Evolutionary conservation across 2,113 vertebrate species (phyloP).

Genomic region (Grammomys surdaster): DNA sequence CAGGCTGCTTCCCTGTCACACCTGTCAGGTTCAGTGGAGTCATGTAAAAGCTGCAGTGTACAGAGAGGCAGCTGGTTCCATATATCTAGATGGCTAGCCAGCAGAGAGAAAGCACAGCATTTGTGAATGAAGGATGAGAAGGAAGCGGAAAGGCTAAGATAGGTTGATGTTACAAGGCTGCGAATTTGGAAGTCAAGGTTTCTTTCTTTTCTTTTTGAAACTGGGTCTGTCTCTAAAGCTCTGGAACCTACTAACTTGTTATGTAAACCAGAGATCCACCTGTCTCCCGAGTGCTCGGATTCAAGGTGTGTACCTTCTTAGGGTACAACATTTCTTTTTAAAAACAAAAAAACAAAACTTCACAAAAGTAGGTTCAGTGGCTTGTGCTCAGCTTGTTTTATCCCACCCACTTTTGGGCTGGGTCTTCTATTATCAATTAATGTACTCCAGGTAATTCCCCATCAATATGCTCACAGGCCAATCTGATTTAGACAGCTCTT

Average conservation of each 20-base stretch:
- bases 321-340: not conserved
- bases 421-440: not conserved
- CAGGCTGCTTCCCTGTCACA: too few relatives aligned
- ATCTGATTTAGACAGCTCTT: not conserved
- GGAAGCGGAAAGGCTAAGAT: too few relatives aligned
- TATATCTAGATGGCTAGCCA: accelerated
- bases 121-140: not conserved
- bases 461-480: not conserved
- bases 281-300: not conserved
- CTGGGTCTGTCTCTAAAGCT: not conserved
- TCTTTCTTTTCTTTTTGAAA: not conserved
- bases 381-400: not conserved
- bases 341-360: not conserved
- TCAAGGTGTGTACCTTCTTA: not conserved
- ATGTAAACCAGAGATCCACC: not conserved
- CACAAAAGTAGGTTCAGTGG: not conserved
- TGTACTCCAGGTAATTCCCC: not conserved
- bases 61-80: not conserved
- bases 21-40: not conserved
- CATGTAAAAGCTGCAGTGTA: not conserved
- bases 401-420: not conserved
- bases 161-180: not conserved
- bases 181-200: not conserved
- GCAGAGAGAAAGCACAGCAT: not conserved
- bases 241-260: not conserved